A percentile compares a stretch with the other conserved stretches of the same genome.
Evolutionary conservation across 2,797 vertebrate genomes (phyloP).

Genomic region (Remorina albescens): DNA sequence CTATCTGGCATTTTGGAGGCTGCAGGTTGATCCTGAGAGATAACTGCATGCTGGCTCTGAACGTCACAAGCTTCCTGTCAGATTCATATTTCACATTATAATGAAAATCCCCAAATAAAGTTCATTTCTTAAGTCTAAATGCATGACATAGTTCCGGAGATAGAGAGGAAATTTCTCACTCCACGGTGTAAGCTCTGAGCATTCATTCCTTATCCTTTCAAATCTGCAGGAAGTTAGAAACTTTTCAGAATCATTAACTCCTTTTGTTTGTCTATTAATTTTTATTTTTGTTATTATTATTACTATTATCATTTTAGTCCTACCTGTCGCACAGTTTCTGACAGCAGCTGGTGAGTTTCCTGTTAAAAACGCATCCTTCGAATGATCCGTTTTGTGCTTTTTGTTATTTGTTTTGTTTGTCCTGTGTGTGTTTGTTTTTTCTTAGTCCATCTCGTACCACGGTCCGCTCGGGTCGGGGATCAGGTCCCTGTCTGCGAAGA

Average conservation of each 20-base stretch:
- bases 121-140: conserved; percentile 58
- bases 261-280: too few relatives aligned
- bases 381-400: too few relatives aligned
- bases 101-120: conserved; percentile 20
- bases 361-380: conserved; percentile 40
- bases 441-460: conserved; percentile 35
- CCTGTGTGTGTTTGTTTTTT: too few relatives aligned
- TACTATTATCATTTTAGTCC: neutral
- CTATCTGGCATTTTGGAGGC: neutral
- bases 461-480: conserved; percentile 5
- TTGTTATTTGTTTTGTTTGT: too few relatives aligned
- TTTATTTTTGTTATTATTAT: too few relatives aligned
- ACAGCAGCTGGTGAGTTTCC: neutral
- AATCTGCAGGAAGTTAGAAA: conserved; percentile 50
- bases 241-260: conserved; percentile 31
- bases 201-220: conserved; percentile 41
- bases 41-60: neutral
- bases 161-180: conserved; percentile 22
- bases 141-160: conserved; percentile 43
- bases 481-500: neutral
- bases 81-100: conserved; percentile 17
- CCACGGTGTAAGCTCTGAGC: conserved; percentile 15
- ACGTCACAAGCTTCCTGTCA: conserved; percentile 14
- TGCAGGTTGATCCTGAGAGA: neutral
- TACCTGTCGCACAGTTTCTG: conserved; percentile 52